Percentiles rank a stretch among this genome's conserved stretches.
These are phyloP conservation scores for Falcunculus frontatus DNA, from an alignment of 2,113 vertebrate species.

Conservation along the genomic window DNA sequence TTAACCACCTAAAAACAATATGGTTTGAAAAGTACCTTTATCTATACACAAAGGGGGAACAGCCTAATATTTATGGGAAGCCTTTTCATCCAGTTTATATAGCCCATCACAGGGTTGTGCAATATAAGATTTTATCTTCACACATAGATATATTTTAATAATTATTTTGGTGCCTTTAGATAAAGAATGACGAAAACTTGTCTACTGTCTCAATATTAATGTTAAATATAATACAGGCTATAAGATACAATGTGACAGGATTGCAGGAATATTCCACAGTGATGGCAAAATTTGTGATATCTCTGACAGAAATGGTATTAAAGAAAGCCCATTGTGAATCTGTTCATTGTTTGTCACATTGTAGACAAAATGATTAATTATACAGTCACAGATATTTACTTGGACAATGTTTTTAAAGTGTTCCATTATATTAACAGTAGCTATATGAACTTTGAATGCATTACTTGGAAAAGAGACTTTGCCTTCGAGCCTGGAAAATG, in stretches of 20 bases:
- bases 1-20: neutral
- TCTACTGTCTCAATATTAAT: neutral
- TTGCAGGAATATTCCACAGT: neutral
- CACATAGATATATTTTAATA: neutral
- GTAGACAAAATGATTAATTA: constrained; percentile 6
- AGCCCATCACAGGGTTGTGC: neutral
- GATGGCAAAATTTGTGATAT: neutral
- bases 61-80: neutral
- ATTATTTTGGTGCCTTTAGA: neutral
- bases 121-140: constrained; percentile 16
- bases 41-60: neutral
- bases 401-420: neutral
- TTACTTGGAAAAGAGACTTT: neutral
- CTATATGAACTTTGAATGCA: neutral
- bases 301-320: constrained; percentile 18
- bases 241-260: neutral
- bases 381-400: neutral
- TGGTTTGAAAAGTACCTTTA: neutral
- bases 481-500: neutral
- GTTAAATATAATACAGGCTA: neutral
- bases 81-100: neutral
- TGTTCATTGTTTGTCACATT: neutral
- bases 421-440: neutral
- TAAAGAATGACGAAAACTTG: neutral
- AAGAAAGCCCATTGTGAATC: neutral